A percentile compares a stretch with the other conserved stretches of the same genome.
Conservation (phyloP, 1,140 invertebrate genomes). For the Stegodyphus dumicola region DNA sequence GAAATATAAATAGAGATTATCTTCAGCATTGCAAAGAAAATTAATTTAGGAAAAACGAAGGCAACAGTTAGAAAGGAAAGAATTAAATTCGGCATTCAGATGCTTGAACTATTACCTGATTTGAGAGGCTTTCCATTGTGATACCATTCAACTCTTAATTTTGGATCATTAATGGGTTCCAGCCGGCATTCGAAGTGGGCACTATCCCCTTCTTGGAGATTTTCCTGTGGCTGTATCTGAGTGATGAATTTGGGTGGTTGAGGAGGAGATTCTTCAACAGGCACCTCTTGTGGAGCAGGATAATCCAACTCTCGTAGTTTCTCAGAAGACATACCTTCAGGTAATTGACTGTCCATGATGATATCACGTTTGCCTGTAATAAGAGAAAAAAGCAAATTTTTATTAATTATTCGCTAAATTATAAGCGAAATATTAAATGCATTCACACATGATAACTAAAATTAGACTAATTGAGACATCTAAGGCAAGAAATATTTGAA, state of each 20-base stretch:
- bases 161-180: constrained; percentile 94
- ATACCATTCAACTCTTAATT: constrained; percentile 91
- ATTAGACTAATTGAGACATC: too few species aligned
- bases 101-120: constrained; percentile 69
- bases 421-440: too few species aligned
- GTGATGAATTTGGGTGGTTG: constrained; percentile 80
- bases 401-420: neutral
- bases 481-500: too few species aligned
- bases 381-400: constrained; percentile 23
- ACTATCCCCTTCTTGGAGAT: constrained; percentile 81
- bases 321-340: constrained; percentile 90
- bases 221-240: constrained; percentile 69
- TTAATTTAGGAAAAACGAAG: too few species aligned
- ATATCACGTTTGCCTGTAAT: constrained; percentile 81
- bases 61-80: too few species aligned
- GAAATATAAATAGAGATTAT: constrained; percentile 65
- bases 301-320: constrained; percentile 92
- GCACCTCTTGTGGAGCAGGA: constrained; percentile 78
- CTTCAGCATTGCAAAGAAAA: too few species aligned
- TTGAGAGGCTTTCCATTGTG: constrained; percentile 88
- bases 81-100: too few species aligned
- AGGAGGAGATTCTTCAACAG: constrained; percentile 76
- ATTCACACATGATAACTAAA: too few species aligned
- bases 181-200: constrained; percentile 95
- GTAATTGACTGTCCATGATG: constrained; percentile 91